Evolutionary conservation across 2,888 invertebrate species (phyloP).

Genomic region (Tenthredo distinguenda): DNA sequence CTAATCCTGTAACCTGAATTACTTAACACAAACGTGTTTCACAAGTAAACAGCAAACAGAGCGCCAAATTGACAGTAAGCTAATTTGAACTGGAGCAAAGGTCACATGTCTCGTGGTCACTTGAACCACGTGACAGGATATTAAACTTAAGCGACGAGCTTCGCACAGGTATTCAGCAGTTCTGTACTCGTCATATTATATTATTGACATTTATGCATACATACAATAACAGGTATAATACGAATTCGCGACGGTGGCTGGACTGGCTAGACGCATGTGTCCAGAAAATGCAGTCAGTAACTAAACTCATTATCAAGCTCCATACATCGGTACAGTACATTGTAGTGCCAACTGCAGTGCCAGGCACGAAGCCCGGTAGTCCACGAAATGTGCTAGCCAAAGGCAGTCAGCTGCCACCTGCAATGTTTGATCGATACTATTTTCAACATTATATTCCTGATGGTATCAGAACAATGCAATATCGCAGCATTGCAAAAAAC

Average conservation of each 20-base stretch:
- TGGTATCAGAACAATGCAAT: neutral
- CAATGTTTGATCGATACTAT: constrained; percentile 49
- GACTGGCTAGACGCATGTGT: neutral
- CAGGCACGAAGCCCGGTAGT: constrained; percentile 43
- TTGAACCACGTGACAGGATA: neutral
- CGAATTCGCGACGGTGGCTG: neutral
- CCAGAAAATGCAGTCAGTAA: neutral
- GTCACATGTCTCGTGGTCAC: constrained; percentile 26
- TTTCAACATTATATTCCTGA: constrained; percentile 40
- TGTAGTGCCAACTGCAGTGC: constrained; percentile 48
- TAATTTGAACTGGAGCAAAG: constrained; percentile 12
- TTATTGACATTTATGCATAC: neutral
- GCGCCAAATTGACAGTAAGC: neutral
- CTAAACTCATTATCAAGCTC: constrained; percentile 31
- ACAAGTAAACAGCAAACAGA: neutral
- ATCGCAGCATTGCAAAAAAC: neutral
- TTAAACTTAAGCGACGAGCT: constrained; percentile 9
- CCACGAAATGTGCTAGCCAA: constrained; percentile 1
- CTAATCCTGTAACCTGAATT: neutral
- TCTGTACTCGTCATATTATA: neutral
- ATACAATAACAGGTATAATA: neutral
- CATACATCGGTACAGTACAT: constrained; percentile 24
- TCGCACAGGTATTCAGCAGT: neutral
- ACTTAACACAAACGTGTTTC: neutral
- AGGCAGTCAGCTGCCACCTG: constrained; percentile 43